Conservation (phyloP, 2,113 vertebrate species). For the Mustela nigripes region DNA sequence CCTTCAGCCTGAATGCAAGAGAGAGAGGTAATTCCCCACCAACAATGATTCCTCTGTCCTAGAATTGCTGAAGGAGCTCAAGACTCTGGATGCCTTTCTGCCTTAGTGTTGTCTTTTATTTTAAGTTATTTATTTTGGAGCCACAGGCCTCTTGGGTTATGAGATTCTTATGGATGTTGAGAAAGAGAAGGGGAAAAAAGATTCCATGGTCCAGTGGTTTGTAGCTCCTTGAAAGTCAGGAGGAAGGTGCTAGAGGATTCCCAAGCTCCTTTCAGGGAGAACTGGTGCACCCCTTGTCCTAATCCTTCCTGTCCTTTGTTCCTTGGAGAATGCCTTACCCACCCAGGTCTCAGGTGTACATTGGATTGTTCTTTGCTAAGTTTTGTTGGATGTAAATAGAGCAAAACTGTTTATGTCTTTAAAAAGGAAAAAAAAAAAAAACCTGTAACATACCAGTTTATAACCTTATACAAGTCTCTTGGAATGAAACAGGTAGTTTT, state of each 20-base stretch:
- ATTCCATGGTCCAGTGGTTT: not conserved
- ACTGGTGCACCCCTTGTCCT: not conserved
- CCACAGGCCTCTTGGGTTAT: conserved; percentile 55
- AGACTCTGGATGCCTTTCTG: conserved; percentile 39
- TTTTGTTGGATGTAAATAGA: conserved; percentile 81
- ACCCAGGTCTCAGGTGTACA: conserved; percentile 68
- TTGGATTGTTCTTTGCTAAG: conserved; percentile 66
- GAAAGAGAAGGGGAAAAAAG: conserved; percentile 43
- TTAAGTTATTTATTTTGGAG: conserved; percentile 82
- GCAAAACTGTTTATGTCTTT: conserved; percentile 81
- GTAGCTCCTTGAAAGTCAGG: conserved; percentile 50
- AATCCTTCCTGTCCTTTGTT: not conserved
- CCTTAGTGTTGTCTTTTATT: conserved; percentile 64
- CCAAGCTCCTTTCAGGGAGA: not conserved
- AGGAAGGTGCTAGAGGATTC: not conserved
- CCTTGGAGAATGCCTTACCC: not conserved
- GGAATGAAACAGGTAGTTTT: not conserved
- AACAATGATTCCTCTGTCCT: not conserved
- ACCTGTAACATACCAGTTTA: not conserved
- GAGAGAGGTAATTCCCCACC: not conserved
- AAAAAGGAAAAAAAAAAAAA: not conserved
- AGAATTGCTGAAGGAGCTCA: conserved; percentile 60
- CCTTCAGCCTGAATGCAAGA: conserved; percentile 57
- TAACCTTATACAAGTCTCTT: not conserved
- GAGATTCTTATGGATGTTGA: conserved; percentile 44